Evolutionary conservation across 1,140 invertebrate genomes (phyloP).

Genomic region (Ostrea denselamellosa): DNA sequence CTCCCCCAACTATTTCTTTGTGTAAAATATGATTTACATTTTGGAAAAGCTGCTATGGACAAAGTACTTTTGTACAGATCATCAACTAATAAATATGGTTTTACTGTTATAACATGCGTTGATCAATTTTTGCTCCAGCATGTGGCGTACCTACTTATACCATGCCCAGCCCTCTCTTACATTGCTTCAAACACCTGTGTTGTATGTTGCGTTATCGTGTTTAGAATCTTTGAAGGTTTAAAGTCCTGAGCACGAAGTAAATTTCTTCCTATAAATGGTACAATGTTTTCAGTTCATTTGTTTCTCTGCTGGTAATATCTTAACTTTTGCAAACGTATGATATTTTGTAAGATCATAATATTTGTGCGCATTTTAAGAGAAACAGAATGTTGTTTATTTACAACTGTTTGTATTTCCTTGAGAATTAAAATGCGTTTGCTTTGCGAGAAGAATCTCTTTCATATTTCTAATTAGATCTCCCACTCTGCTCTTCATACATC

Average conservation of each 20-base stretch:
- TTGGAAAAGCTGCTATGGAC: constrained; percentile 18
- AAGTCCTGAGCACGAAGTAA: too few species aligned
- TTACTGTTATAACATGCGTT: neutral
- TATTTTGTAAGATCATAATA: constrained; percentile 7
- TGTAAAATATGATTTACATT: neutral
- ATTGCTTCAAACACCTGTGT: too few species aligned
- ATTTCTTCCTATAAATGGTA: too few species aligned
- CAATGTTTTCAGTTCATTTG: too few species aligned
- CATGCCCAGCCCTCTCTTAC: too few species aligned
- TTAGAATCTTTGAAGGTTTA: too few species aligned
- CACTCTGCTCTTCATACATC: neutral
- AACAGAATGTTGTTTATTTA: constrained; percentile 14
- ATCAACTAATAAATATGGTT: constrained; percentile 25
- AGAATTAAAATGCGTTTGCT: neutral
- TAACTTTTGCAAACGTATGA: neutral
- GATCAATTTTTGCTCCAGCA: neutral
- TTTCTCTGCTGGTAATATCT: neutral
- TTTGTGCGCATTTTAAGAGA: neutral
- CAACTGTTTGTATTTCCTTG: neutral
- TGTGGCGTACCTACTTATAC: too few species aligned
- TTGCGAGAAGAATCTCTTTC: neutral
- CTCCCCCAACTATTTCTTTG: neutral
- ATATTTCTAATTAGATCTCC: neutral
- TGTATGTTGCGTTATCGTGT: too few species aligned
- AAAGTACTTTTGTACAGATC: constrained; percentile 35